Base-by-base conservation (phyloP, 1,140 invertebrate species). In the Batillaria attramentaria region DNA sequence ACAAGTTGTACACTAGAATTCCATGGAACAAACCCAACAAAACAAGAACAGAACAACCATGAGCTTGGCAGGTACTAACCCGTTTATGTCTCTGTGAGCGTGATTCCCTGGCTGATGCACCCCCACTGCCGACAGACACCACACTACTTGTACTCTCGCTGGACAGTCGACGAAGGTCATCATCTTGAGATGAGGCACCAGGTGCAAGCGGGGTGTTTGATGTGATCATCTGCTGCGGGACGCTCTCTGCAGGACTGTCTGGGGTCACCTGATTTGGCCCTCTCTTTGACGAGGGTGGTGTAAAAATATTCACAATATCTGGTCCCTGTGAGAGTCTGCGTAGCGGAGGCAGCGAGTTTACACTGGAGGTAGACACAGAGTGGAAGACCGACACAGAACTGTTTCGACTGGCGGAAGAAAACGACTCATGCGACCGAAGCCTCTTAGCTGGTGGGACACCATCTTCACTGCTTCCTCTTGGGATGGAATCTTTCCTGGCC, bases 31-130 rank as follows among this genome's bases (percentile, higher is more conserved):
- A 24, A 13, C 46, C 10, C 46, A 24, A 50, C 13, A 65, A 65
- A 18, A n/a, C 18, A 65, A n/a, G 10, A 8, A 65, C 13, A n/a
- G 60, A 65, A 65, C 62, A 50, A 16, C 10, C 31, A 13, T 3
- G 46, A 39, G 37, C 13, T 20, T 5, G 28, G 37, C 24, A 39
- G 42, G 18, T n/a, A 77, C 66, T n/a, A 57, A 84, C 83, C 73
- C 79, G 72, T 50, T 82, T 82, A 65, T 84, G 83, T 78, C 83
- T 78, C 43, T 84, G 79, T 54, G 83, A 84, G 39, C 83, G 68
- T 16, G 79, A 79, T 43, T 81, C 69, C n/a, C 57, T 69, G 8
- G 73, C n/a, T 66, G 65, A n/a, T n/a, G n/a, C 28, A 60, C 41
- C 43, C 72, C 79, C 42, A 82, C 83, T 54, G 35, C 33, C 57